phyloP scores from a whole-genome alignment of 2,113 vertebrate genomes.

The Mustelus asterias region DNA sequence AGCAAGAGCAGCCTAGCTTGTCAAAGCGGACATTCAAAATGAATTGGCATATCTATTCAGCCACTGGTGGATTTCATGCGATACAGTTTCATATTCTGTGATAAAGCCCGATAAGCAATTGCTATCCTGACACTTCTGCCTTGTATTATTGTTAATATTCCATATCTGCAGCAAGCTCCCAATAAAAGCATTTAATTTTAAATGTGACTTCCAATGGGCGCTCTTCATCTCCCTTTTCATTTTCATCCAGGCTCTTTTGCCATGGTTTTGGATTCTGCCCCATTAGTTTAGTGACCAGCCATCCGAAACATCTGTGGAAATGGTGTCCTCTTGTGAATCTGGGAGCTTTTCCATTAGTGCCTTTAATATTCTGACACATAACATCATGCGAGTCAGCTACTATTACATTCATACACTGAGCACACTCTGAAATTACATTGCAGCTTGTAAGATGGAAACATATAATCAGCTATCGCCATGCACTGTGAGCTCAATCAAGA shows the following conservation, averaged over 20 bases:
- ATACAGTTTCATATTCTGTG: conserved; percentile 88
- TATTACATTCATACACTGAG: conserved; percentile 85
- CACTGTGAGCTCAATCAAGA: conserved; percentile 78
- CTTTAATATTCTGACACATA: conserved; percentile 96
- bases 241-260: conserved; percentile 56
- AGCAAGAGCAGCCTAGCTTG: conserved; percentile 98
- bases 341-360: conserved; percentile 98
- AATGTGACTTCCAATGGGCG: conserved; percentile 54
- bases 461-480: conserved; percentile 85
- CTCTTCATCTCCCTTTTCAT: conserved; percentile 50
- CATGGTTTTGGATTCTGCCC: conserved; percentile 69
- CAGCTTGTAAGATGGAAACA: conserved; percentile 72
- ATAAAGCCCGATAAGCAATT: conserved; percentile 92
- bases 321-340: conserved; percentile 84
- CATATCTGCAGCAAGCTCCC: conserved; percentile 48
- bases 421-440: conserved; percentile 81
- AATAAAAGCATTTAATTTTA: conserved; percentile 60
- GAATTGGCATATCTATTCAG: conserved; percentile 91
- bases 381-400: conserved; percentile 60
- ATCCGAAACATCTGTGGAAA: conserved; percentile 92
- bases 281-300: conserved; percentile 96
- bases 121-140: conserved; percentile 67
- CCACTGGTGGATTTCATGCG: conserved; percentile 80
- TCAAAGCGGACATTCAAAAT: conserved; percentile 87
- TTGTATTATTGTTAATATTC: conserved; percentile 44